These are phyloP conservation scores for Lerema accius DNA, from an alignment of 1,140 invertebrate genomes.

Conservation along the genomic window DNA sequence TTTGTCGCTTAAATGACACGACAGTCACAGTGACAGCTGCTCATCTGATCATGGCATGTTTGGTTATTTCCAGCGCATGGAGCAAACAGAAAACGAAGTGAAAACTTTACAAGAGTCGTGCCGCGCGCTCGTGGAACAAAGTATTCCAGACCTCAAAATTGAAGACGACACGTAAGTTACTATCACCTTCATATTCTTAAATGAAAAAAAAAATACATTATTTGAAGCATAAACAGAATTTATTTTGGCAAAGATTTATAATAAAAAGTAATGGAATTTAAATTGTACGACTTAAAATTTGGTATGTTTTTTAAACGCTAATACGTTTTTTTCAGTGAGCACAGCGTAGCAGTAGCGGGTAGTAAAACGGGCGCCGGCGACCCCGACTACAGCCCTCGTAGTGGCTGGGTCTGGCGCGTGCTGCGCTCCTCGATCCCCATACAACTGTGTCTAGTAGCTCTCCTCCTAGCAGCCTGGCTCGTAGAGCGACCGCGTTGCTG, in stretches of 20 bases:
- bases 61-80: constrained; percentile 85
- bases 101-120: constrained; percentile 90
- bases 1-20: too few relatives aligned
- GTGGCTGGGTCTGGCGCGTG: constrained; percentile 89
- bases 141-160: constrained; percentile 69
- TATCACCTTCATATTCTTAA: neutral
- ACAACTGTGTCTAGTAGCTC: constrained; percentile 91
- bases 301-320: too few relatives aligned
- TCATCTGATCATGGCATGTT: too few relatives aligned
- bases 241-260: too few relatives aligned
- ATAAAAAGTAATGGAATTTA: too few relatives aligned
- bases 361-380: constrained; percentile 66
- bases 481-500: constrained; percentile 92
- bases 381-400: constrained; percentile 77
- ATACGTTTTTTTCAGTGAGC: constrained; percentile 55
- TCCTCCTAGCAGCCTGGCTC: constrained; percentile 91
- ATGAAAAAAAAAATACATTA: too few relatives aligned
- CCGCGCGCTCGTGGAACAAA: constrained; percentile 80
- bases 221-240: too few relatives aligned
- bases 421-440: constrained; percentile 90
- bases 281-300: too few relatives aligned
- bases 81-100: constrained; percentile 91
- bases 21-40: too few relatives aligned
- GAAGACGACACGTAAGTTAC: constrained; percentile 69
- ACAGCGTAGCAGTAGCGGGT: constrained; percentile 48